Base-by-base conservation (phyloP, 2,888 invertebrate genomes). In the Bruchidius siliquastri region DNA sequence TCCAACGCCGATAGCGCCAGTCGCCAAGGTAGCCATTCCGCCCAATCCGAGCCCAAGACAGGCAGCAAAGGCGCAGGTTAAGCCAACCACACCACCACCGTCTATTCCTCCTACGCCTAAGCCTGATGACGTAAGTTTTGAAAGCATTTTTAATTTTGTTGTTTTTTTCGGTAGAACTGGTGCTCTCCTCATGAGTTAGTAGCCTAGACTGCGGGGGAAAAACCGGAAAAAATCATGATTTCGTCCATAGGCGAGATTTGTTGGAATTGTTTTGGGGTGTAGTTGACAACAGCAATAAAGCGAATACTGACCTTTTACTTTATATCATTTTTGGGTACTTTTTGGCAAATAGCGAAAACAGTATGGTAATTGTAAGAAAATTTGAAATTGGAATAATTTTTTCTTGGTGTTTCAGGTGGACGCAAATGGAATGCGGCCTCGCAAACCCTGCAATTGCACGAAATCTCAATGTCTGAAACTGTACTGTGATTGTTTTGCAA, bases 401-500 rank as follows among this genome's bases (percentile, higher is more conserved):
- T 26, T 26, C 26, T 49, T n/a, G n/a, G n/a, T n/a, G n/a, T n/a
- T 68, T 18, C 77, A 78, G 70, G 75, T 76, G n/a, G 79, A 79
- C n/a, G 74, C 79, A 67, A 86, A 87, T 32, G 89, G 88, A 0
- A 83, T 90, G 80, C 88, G 94, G 78, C 93, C 95, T 0, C 89
- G 96, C 70, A 99, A 99, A 86, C 98, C 98, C 13, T 99, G 99
- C 87, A 99, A 99, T 87, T 99, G 99, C 87, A 99, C 97, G 32
- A 98, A 98, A 87, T 99, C 98, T 0, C 98, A 98, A 85, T 99
- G 99, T 84, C 90, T 99, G 76, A 99, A 99, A 88, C 87, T 99
- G 87, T 98, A 99, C 86, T 99, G 99, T 88, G 99, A 99, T 86
- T 99, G 99, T 86, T 99, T 99, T 89, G 99, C 99, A 3, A 99